Evolutionary conservation across 2,113 vertebrate species (phyloP).

Genomic region (Trachemys scripta): DNA sequence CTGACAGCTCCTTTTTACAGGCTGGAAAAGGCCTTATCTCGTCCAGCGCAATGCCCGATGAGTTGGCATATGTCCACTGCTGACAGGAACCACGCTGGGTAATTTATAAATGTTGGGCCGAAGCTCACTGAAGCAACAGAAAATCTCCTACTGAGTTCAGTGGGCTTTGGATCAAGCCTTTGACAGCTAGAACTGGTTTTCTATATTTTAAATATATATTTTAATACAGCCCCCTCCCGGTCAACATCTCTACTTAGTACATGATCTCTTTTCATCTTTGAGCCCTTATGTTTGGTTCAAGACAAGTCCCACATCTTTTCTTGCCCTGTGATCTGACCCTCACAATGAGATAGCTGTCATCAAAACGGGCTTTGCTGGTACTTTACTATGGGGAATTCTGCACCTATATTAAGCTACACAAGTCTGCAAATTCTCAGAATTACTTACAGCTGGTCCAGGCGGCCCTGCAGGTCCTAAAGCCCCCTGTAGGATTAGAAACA

Average conservation of each 20-base stretch:
- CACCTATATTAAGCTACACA: too few relatives aligned
- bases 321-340: not conserved
- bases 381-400: not conserved
- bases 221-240: not conserved
- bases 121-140: not conserved
- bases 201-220: not conserved
- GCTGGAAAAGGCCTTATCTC: not conserved
- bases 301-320: not conserved
- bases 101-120: not conserved
- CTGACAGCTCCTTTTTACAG: not conserved
- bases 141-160: not conserved
- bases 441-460: conserved; percentile 92
- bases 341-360: not conserved
- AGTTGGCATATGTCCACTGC: not conserved
- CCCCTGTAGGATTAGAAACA: conserved; percentile 81
- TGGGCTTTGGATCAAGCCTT: not conserved
- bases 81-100: not conserved
- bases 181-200: not conserved
- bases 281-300: not conserved
- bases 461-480: conserved; percentile 90
- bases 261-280: not conserved
- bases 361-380: not conserved
- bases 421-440: not conserved
- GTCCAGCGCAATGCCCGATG: not conserved
- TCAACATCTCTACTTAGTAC: not conserved